Percentiles rank a stretch among this genome's conserved stretches.
These are phyloP conservation scores for Ctenoplectra terminalis DNA, from an alignment of 1,140 invertebrate species.

Conservation along the genomic window DNA sequence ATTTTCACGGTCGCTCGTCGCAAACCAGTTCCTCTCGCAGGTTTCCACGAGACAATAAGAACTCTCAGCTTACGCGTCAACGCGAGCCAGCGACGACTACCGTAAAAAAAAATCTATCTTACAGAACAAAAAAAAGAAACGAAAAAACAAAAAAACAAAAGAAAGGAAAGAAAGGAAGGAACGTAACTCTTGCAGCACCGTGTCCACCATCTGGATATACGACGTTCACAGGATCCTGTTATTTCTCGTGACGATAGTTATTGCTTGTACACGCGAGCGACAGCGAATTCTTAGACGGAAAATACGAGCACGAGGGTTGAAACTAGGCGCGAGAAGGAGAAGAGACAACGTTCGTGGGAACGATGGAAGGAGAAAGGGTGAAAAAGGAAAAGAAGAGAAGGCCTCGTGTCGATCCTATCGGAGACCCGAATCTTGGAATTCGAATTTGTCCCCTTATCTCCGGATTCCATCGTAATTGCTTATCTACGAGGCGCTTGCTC, in stretches of 20 bases:
- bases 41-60: neutral
- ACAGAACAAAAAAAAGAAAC: neutral
- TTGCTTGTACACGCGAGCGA: neutral
- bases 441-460: conserved; percentile 76
- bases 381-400: neutral
- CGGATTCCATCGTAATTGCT: conserved; percentile 81
- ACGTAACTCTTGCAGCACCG: too few relatives aligned
- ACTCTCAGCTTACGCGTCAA: neutral
- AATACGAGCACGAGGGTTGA: neutral
- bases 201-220: neutral
- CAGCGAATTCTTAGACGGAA: neutral
- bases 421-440: conserved; percentile 76
- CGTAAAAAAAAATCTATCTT: neutral
- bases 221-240: neutral
- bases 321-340: neutral
- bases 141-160: too few relatives aligned
- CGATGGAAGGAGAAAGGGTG: neutral
- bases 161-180: too few relatives aligned
- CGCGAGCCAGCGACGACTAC: neutral
- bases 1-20: neutral
- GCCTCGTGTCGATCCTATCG: conserved; percentile 74
- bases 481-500: conserved; percentile 76
- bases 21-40: neutral
- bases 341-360: neutral
- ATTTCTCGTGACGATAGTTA: neutral